These are phyloP conservation scores for Clarias magur DNA, from an alignment of 2,113 vertebrate species.

Conservation along the genomic window DNA sequence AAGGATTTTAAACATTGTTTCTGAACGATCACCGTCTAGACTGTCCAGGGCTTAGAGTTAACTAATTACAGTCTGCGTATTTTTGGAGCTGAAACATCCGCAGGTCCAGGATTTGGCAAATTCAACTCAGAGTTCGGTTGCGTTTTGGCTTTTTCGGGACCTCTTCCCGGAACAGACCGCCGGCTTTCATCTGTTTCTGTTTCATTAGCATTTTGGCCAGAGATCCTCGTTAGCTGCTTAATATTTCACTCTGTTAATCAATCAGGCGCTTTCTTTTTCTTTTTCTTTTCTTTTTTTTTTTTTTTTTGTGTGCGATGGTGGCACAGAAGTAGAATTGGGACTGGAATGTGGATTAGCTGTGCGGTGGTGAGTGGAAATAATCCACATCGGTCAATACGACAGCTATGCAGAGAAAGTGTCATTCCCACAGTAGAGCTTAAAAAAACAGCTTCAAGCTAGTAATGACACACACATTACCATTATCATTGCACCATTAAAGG, in stretches of 20 bases:
- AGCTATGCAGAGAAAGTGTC: not conserved
- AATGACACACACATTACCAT: not conserved
- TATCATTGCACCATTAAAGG: not conserved
- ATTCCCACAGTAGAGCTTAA: not conserved
- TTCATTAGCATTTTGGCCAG: slow-evolving; percentile 9
- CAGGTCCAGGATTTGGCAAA: not conserved
- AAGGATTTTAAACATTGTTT: not conserved
- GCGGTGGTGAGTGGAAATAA: slow-evolving; percentile 21
- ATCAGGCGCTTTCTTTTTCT: too few species aligned
- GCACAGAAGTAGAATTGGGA: not conserved
- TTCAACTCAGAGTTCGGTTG: not conserved
- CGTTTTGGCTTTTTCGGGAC: not conserved
- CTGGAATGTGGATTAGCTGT: not conserved
- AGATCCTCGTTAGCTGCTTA: slow-evolving; percentile 15
- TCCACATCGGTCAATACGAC: not conserved
- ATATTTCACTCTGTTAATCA: not conserved
- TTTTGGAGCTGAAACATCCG: not conserved
- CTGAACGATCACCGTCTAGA: not conserved
- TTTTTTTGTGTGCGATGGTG: not conserved
- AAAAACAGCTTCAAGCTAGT: not conserved
- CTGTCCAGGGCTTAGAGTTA: not conserved
- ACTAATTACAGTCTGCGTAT: not conserved
- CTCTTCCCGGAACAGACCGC: not conserved
- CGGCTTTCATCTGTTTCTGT: not conserved
- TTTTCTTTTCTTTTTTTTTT: too few species aligned